phyloP scores from a whole-genome alignment of 2,113 vertebrate species.

The Chionodraco myersi region DNA sequence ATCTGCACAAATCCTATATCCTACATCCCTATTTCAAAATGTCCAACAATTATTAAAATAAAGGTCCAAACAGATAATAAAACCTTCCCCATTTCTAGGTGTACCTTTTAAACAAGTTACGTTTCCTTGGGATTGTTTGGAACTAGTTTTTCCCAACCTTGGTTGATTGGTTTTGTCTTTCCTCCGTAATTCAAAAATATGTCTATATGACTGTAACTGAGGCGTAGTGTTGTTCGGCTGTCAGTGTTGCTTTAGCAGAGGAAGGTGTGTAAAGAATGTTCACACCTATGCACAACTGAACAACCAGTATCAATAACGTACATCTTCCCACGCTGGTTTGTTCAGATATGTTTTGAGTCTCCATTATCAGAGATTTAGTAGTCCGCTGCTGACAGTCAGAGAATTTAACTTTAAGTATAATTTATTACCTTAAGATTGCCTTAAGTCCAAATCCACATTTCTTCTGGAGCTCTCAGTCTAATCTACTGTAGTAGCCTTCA shows the following conservation, averaged over 20 bases:
- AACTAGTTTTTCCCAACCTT: no score
- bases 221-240: background rate
- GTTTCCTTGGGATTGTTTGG: no score
- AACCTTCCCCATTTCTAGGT: no score
- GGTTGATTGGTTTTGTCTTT: no score
- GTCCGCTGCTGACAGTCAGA: background rate
- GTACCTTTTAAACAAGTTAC: no score
- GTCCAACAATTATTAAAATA: background rate
- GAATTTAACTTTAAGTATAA: background rate
- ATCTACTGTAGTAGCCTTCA: background rate
- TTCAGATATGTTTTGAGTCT: background rate
- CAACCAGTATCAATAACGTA: background rate
- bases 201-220: background rate
- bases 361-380: background rate
- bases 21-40: background rate
- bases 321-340: background rate
- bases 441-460: background rate
- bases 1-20: no score
- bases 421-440: background rate
- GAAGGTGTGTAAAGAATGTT: slow-evolving; percentile 6
- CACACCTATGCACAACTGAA: slow-evolving; percentile 13
- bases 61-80: background rate
- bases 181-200: background rate
- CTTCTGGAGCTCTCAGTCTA: background rate
- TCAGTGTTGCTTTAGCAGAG: background rate